A percentile compares a stretch with the other conserved stretches of the same genome.
Conservation (phyloP, 1,140 invertebrate genomes). For the Zaprionus taronus region DNA sequence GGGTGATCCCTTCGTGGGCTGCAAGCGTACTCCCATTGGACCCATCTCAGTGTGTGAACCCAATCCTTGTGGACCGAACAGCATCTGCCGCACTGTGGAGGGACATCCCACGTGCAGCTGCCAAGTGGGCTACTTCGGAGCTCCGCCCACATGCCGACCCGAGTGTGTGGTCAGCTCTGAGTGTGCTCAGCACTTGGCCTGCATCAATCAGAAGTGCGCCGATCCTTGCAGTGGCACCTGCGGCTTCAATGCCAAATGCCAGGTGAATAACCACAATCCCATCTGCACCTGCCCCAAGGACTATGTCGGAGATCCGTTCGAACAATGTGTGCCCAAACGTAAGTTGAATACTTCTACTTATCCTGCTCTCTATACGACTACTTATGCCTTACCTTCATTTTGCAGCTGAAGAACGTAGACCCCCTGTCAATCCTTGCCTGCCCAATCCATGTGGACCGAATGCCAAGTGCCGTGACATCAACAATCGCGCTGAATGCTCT, state of each 20-base stretch:
- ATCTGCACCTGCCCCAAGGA: conserved; percentile 92
- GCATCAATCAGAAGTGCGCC: conserved; percentile 91
- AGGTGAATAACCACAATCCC: conserved; percentile 93
- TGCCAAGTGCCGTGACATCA: conserved; percentile 89
- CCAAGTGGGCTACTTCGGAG: conserved; percentile 90
- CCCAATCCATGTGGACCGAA: conserved; percentile 94
- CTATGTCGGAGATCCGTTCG: conserved; percentile 92
- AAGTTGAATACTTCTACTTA: conserved; percentile 73
- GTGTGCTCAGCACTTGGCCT: conserved; percentile 89
- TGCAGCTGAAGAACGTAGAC: conserved; percentile 74
- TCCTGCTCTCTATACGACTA: neutral
- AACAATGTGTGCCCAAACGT: conserved; percentile 90
- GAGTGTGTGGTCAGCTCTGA: conserved; percentile 92
- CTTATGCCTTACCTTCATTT: too few relatives aligned
- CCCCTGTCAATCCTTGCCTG: conserved; percentile 88
- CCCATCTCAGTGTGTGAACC: conserved; percentile 90
- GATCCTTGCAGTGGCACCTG: conserved; percentile 93
- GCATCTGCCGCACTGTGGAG: conserved; percentile 89
- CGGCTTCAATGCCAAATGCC: conserved; percentile 91
- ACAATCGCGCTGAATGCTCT: conserved; percentile 89
- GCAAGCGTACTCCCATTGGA: conserved; percentile 86
- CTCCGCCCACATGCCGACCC: conserved; percentile 90
- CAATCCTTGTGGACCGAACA: conserved; percentile 92
- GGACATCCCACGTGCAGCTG: conserved; percentile 92
- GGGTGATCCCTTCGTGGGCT: conserved; percentile 93